phyloP scores from a whole-genome alignment of 2,888 invertebrate genomes.

The Euproctis similis region DNA sequence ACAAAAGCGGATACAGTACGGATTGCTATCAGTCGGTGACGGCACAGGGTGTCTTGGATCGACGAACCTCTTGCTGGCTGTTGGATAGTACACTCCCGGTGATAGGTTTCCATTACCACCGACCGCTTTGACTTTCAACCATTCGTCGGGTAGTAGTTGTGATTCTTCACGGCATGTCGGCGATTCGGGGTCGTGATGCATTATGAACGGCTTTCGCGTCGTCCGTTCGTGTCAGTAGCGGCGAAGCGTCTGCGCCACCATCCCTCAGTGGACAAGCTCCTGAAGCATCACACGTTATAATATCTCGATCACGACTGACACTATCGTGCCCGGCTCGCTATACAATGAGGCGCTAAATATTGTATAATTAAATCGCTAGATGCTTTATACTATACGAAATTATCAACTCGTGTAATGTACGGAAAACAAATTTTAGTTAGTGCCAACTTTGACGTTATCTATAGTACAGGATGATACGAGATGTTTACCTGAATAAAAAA shows the following conservation, averaged over 20 bases:
- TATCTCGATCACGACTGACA: constrained; percentile 69
- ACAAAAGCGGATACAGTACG: constrained; percentile 66
- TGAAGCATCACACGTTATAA: constrained; percentile 72
- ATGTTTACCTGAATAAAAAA: not conserved
- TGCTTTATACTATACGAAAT: constrained; percentile 68
- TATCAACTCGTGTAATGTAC: constrained; percentile 65
- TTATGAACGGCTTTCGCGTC: constrained; percentile 46
- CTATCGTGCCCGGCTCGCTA: constrained; percentile 45
- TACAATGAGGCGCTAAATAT: constrained; percentile 59
- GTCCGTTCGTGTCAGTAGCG: constrained; percentile 49
- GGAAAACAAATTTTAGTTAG: constrained; percentile 65
- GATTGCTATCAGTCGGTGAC: constrained; percentile 50
- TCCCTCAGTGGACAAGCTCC: constrained; percentile 56
- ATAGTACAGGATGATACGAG: constrained; percentile 41
- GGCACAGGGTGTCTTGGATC: constrained; percentile 49
- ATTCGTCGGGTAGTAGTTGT: constrained; percentile 66
- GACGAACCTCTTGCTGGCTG: constrained; percentile 70
- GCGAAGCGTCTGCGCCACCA: constrained; percentile 52
- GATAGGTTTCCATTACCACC: constrained; percentile 64
- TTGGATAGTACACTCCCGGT: constrained; percentile 70
- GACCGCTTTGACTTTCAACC: constrained; percentile 66
- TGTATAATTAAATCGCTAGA: constrained; percentile 70
- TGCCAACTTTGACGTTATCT: constrained; percentile 46
- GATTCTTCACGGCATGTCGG: constrained; percentile 66
- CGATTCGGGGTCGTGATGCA: constrained; percentile 68